These are phyloP conservation scores for Hydrozoanthus tunicans DNA, from an alignment of 64 coral and sea anemone species.

Conservation along the genomic window DNA sequence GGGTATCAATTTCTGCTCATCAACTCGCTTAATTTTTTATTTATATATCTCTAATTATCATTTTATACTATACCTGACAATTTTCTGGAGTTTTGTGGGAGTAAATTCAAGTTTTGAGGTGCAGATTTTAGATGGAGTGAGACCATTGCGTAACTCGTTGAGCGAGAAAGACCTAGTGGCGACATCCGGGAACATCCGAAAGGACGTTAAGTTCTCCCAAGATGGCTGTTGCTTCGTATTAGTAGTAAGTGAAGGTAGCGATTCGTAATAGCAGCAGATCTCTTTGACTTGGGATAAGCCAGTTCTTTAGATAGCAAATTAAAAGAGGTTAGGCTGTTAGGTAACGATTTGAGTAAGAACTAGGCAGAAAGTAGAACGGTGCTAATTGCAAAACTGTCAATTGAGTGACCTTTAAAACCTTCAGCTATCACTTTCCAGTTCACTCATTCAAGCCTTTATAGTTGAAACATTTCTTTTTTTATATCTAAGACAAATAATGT, in stretches of 20 bases:
- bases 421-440: neutral
- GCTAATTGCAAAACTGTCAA: neutral
- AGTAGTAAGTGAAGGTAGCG: conserved; percentile 29
- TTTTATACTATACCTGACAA: conserved; percentile 59
- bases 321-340: conserved; percentile 29
- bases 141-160: conserved; percentile 32
- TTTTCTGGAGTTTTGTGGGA: conserved; percentile 25
- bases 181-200: conserved; percentile 19
- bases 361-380: neutral
- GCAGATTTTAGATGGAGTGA: conserved; percentile 39
- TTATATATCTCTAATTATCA: neutral
- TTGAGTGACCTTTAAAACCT: no score
- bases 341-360: neutral
- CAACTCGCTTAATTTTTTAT: neutral
- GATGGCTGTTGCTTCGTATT: conserved; percentile 28
- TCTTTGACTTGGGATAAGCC: conserved; percentile 55
- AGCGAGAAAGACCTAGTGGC: neutral
- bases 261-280: conserved; percentile 50
- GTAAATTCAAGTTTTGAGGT: conserved; percentile 51
- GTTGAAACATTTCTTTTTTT: no score
- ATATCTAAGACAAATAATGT: no score
- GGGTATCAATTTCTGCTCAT: neutral
- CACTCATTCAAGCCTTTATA: no score
- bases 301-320: conserved; percentile 61
- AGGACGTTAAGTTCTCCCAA: conserved; percentile 25